phyloP scores from a whole-genome alignment of 2,797 vertebrate species.

The Poeciliopsis paucimaculata region DNA sequence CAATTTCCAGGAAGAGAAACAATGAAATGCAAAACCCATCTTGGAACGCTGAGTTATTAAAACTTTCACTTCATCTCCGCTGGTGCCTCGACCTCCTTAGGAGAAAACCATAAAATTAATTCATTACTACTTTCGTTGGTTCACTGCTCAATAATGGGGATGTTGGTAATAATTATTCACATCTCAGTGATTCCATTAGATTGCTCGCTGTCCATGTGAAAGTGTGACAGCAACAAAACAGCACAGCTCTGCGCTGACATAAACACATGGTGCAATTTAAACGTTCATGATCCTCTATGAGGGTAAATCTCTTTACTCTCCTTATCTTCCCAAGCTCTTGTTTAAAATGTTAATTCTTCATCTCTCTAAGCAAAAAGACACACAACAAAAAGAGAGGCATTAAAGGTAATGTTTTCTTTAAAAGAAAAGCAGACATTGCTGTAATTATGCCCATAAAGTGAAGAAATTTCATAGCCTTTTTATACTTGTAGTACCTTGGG shows the following conservation, averaged over 20 bases:
- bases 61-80: conserved; percentile 31
- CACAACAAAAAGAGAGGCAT: background rate
- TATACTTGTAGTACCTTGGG: background rate
- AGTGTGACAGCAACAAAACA: conserved; percentile 9
- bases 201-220: conserved; percentile 6
- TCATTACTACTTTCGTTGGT: conserved; percentile 56
- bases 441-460: background rate
- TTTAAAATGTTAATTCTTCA: background rate
- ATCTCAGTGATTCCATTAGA: conserved; percentile 70
- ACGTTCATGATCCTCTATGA: background rate
- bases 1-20: background rate
- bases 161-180: conserved; percentile 67
- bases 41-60: conserved; percentile 9
- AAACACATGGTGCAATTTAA: background rate
- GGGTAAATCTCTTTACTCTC: background rate
- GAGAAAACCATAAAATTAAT: conserved; percentile 51
- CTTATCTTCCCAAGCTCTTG: conserved; percentile 1
- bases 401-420: background rate
- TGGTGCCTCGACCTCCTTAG: conserved; percentile 38
- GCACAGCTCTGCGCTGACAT: background rate
- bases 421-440: background rate
- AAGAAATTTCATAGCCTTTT: background rate
- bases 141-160: conserved; percentile 70
- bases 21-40: background rate
- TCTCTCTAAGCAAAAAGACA: background rate